Percentiles rank a stretch among this genome's conserved stretches.
Conservation (phyloP, 2,113 vertebrate genomes). For the Suncus etruscus region DNA sequence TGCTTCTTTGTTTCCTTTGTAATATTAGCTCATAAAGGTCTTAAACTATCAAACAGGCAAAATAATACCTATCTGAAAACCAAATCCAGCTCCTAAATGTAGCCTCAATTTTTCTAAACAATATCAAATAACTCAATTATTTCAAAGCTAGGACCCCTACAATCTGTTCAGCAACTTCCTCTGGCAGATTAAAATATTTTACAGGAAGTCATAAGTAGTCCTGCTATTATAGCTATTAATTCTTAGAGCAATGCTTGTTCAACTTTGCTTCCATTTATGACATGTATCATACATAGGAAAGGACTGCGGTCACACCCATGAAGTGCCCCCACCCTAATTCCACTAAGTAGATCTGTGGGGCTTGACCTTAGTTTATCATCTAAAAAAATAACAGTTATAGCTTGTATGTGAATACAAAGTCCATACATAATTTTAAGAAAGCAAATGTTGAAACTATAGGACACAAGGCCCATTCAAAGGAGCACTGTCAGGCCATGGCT, state of each 20-base stretch:
- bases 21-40: not conserved
- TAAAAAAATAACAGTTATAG: not conserved
- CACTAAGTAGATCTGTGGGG: not conserved
- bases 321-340: not conserved
- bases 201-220: not conserved
- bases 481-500: not conserved
- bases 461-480: not conserved
- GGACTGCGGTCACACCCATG: not conserved
- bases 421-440: not conserved
- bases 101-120: not conserved
- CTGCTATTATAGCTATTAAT: slow-evolving; percentile 21
- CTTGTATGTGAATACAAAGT: not conserved
- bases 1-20: not conserved
- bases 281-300: not conserved
- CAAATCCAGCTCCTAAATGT: not conserved
- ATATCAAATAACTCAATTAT: not conserved
- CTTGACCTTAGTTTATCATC: not conserved
- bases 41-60: not conserved
- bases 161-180: not conserved
- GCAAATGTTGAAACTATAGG: not conserved
- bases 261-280: not conserved
- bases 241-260: not conserved
- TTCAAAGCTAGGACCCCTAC: fast-evolving
- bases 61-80: slow-evolving; percentile 28
- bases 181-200: not conserved